These are phyloP conservation scores for Cheirogaleus medius DNA, from an alignment of 2,113 vertebrate genomes.

Conservation along the genomic window DNA sequence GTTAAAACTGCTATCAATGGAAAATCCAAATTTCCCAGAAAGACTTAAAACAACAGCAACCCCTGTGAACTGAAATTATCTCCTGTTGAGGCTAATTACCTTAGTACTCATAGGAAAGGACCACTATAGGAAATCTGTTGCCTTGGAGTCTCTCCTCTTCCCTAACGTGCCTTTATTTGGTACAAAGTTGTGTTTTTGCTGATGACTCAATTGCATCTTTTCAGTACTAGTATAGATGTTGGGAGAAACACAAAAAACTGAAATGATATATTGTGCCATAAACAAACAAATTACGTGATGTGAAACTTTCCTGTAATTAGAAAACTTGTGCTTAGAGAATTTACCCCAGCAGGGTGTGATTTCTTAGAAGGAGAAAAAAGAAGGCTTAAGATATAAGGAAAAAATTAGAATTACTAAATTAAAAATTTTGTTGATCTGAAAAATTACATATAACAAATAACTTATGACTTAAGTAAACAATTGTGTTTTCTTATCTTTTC, in stretches of 20 bases:
- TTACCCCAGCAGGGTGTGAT: background rate
- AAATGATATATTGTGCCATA: slow-evolving; percentile 18
- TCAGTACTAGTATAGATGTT: slow-evolving; percentile 58
- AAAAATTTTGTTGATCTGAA: slow-evolving; percentile 64
- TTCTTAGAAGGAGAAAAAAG: slow-evolving; percentile 49
- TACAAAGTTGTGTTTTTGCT: slow-evolving; percentile 65
- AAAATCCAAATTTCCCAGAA: slow-evolving; percentile 93
- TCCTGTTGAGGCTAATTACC: slow-evolving; percentile 92
- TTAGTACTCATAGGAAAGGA: slow-evolving; percentile 88
- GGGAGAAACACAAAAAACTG: slow-evolving; percentile 59
- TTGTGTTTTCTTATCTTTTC: background rate
- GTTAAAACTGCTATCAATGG: slow-evolving; percentile 93
- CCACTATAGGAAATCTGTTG: slow-evolving; percentile 84
- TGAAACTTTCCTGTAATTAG: background rate
- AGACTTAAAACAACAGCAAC: slow-evolving; percentile 90
- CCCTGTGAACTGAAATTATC: slow-evolving; percentile 89
- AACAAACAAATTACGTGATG: slow-evolving; percentile 53
- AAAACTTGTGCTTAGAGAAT: background rate
- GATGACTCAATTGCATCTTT: slow-evolving; percentile 69
- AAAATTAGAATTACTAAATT: slow-evolving; percentile 57
- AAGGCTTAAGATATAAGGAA: slow-evolving; percentile 62
- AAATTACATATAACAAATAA: slow-evolving; percentile 54
- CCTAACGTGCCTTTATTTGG: slow-evolving; percentile 71
- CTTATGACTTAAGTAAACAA: background rate
- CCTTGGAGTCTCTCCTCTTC: slow-evolving; percentile 62